A percentile compares a stretch with the other conserved stretches of the same genome.
Evolutionary conservation across 2,888 invertebrate genomes (phyloP).

Genomic region (Spilosoma lubricipeda): DNA sequence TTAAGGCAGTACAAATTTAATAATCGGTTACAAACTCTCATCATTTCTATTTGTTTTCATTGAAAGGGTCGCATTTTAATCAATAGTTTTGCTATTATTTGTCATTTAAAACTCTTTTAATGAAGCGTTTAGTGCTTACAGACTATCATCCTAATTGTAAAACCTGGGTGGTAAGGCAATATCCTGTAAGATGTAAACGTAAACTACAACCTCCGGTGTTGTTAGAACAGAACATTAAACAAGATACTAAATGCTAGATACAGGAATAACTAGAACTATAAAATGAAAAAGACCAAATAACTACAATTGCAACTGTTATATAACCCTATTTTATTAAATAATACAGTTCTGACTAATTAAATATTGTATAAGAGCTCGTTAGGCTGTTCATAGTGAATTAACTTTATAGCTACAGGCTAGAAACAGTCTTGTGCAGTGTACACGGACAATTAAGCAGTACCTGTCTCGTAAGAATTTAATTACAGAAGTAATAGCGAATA

Average conservation of each 20-base stretch:
- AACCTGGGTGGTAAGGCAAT: not conserved
- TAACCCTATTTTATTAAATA: not conserved
- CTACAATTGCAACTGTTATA: not conserved
- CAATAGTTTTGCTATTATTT: no score
- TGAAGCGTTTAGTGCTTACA: not conserved
- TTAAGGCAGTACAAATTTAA: slow-evolving; percentile 9
- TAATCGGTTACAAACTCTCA: slow-evolving; percentile 6
- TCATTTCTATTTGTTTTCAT: not conserved
- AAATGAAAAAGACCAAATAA: not conserved
- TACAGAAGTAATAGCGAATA: not conserved
- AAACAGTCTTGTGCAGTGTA: not conserved
- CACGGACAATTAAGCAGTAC: not conserved
- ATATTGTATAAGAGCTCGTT: not conserved
- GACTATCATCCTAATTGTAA: not conserved
- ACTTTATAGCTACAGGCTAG: not conserved
- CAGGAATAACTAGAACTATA: not conserved
- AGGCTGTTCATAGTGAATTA: not conserved
- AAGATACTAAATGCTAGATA: not conserved
- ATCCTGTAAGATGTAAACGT: not conserved
- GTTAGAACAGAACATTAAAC: not conserved
- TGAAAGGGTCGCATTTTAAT: no score
- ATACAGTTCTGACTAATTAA: not conserved
- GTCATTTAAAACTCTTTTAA: not conserved
- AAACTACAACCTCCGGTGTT: not conserved
- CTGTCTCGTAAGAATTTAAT: not conserved